Percentiles rank a stretch among this genome's conserved stretches.
These are phyloP conservation scores for Lasiurus cinereus DNA, from an alignment of 2,113 vertebrate species.

Conservation along the genomic window DNA sequence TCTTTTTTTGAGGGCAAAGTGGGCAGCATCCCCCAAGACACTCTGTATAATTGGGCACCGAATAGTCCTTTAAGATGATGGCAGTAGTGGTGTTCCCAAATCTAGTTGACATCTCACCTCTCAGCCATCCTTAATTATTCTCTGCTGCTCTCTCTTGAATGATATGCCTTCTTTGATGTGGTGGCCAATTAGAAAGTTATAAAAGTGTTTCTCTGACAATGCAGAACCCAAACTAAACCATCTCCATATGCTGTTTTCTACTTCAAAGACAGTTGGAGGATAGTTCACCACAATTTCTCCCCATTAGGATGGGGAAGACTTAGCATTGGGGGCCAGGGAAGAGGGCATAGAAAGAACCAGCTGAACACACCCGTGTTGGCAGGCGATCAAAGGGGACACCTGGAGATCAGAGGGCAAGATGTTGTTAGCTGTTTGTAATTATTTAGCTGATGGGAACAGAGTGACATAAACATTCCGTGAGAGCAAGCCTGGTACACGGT, in stretches of 20 bases:
- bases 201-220: slow-evolving; percentile 45
- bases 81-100: neutral
- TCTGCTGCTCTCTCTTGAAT: neutral
- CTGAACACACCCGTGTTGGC: neutral
- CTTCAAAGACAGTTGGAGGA: neutral
- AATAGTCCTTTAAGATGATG: neutral
- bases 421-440: neutral
- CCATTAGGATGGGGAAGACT: neutral
- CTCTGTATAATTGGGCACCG: neutral
- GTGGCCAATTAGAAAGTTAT: accelerated
- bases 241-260: slow-evolving; percentile 71
- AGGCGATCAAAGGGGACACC: neutral
- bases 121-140: neutral
- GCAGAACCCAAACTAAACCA: slow-evolving; percentile 24
- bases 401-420: too few species aligned
- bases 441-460: slow-evolving; percentile 17
- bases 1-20: neutral
- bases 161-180: neutral
- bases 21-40: neutral
- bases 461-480: neutral
- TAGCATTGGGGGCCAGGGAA: neutral
- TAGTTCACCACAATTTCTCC: neutral
- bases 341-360: neutral
- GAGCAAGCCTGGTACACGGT: neutral
- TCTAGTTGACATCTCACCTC: neutral